These are phyloP conservation scores for Dendropsophus ebraccatus DNA, from an alignment of 2,113 vertebrate genomes.

Conservation along the genomic window DNA sequence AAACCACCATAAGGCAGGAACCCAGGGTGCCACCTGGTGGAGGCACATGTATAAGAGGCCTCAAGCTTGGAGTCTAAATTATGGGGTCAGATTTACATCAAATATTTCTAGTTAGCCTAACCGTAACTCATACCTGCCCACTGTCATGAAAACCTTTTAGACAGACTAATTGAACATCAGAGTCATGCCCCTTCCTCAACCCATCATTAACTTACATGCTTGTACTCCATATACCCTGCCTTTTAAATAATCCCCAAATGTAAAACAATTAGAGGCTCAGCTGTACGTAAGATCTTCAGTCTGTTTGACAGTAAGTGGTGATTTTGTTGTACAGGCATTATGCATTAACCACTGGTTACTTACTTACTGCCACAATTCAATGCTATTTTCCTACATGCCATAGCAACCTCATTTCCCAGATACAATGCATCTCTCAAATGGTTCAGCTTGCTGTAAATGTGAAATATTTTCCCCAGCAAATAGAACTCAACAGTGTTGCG, in stretches of 20 bases:
- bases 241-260: background rate
- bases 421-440: conserved; percentile 1
- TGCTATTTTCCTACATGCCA: background rate
- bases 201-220: background rate
- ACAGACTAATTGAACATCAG: background rate
- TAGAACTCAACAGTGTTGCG: background rate
- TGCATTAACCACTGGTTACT: background rate
- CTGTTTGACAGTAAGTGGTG: background rate
- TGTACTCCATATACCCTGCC: background rate
- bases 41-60: background rate
- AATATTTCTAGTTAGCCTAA: background rate
- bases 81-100: background rate
- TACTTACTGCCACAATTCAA: background rate
- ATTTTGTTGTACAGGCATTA: background rate
- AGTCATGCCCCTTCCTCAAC: background rate
- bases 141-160: background rate
- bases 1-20: no score
- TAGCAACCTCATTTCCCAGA: background rate
- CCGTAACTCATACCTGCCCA: background rate
- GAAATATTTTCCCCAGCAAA: background rate
- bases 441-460: background rate
- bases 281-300: background rate
- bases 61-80: background rate
- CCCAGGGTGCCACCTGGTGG: background rate
- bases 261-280: background rate